phyloP scores from a whole-genome alignment of 2,113 vertebrate species.

The Pipa parva region DNA sequence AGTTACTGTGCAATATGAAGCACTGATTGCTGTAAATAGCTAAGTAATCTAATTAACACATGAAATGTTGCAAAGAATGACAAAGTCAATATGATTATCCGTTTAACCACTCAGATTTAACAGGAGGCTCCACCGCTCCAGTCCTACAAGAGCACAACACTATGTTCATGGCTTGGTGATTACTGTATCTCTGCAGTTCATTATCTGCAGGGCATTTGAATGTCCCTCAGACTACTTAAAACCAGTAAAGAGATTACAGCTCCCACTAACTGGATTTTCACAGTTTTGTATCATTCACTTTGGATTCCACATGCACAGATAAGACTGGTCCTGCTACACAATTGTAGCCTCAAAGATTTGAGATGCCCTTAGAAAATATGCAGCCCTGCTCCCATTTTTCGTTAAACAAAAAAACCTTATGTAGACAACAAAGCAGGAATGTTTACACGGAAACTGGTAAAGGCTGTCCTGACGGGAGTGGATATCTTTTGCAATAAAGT shows the following conservation, averaged over 20 bases:
- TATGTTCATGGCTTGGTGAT: slow-evolving; percentile 60
- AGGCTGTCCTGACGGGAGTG: too few species aligned
- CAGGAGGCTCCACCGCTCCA: slow-evolving; percentile 39
- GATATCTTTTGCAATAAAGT: too few species aligned
- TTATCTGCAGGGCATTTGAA: slow-evolving; percentile 76
- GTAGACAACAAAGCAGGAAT: slow-evolving; percentile 14
- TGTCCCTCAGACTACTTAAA: slow-evolving; percentile 82
- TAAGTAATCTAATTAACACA: slow-evolving; percentile 35
- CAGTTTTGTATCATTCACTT: slow-evolving; percentile 83
- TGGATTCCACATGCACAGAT: slow-evolving; percentile 85
- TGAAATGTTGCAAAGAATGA: slow-evolving; percentile 28
- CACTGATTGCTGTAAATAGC: slow-evolving; percentile 11
- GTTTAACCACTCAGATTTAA: slow-evolving; percentile 42
- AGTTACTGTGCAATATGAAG: not conserved
- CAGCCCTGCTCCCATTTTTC: slow-evolving; percentile 15
- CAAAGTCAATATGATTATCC: slow-evolving; percentile 39
- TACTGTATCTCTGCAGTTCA: slow-evolving; percentile 70
- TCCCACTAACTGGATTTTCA: slow-evolving; percentile 97
- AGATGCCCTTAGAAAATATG: slow-evolving; percentile 43
- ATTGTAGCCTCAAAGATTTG: slow-evolving; percentile 54
- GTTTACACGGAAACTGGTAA: not conserved
- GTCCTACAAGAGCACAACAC: slow-evolving; percentile 43
- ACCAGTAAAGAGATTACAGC: slow-evolving; percentile 99
- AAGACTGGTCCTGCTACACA: slow-evolving; percentile 75
- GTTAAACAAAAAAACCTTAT: slow-evolving; percentile 13